phyloP scores from a whole-genome alignment of 2,888 invertebrate genomes.

The Callinectes sapidus region DNA sequence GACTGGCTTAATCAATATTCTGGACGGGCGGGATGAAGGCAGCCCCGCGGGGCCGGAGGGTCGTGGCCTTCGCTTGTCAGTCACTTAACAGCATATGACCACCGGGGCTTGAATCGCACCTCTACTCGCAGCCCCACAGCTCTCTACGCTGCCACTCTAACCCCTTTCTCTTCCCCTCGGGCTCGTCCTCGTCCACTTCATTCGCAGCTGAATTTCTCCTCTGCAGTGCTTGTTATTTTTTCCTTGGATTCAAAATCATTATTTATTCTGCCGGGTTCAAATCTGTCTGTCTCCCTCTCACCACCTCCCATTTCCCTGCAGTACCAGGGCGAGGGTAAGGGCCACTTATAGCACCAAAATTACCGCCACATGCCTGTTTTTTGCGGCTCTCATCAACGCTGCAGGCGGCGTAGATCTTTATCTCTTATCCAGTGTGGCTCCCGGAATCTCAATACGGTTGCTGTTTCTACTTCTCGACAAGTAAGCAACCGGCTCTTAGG shows the following conservation, averaged over 20 bases:
- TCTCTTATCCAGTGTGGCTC: conserved; percentile 18
- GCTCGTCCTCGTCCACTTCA: background rate
- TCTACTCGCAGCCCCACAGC: background rate
- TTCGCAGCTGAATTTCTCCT: background rate
- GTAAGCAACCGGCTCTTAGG: background rate
- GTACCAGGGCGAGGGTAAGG: background rate
- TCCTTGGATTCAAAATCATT: background rate
- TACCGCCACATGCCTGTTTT: background rate
- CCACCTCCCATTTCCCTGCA: background rate
- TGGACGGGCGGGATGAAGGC: background rate
- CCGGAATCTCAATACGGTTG: background rate
- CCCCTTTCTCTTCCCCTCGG: background rate
- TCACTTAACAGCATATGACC: conserved; percentile 14
- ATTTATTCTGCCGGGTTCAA: background rate
- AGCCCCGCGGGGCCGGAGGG: background rate
- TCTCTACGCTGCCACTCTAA: background rate
- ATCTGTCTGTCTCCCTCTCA: background rate
- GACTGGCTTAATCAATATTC: conserved; percentile 24
- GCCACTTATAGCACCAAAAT: conserved; percentile 2
- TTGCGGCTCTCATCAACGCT: conserved; percentile 12
- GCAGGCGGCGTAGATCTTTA: conserved; percentile 5
- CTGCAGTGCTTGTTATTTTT: background rate
- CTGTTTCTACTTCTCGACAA: background rate
- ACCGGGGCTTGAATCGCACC: conserved; percentile 1
- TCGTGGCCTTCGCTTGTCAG: conserved; percentile 16